A percentile compares a stretch with the other conserved stretches of the same genome.
Evolutionary conservation across 1,140 invertebrate genomes (phyloP).

Genomic region (Sitobion miscanthi): DNA sequence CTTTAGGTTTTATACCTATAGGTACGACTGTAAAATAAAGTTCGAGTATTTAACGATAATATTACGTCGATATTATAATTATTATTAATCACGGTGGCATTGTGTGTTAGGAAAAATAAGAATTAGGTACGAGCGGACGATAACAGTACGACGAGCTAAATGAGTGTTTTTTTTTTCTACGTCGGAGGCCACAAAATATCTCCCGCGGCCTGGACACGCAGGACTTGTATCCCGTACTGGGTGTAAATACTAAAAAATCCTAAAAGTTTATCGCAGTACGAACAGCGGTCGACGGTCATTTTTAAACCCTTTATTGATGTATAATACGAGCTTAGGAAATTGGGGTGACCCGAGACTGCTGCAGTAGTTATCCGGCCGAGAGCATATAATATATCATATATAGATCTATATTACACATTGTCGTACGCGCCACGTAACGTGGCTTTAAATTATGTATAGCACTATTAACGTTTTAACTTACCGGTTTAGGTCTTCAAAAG

Average conservation of each 20-base stretch:
- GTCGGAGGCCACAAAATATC: background rate
- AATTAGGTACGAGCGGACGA: background rate
- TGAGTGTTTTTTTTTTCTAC: background rate
- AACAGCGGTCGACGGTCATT: background rate
- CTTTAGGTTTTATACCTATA: background rate
- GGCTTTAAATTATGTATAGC: background rate
- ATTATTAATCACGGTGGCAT: no score
- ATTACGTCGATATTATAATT: no score
- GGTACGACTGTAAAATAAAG: no score
- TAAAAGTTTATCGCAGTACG: constrained; percentile 5
- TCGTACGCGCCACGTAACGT: background rate
- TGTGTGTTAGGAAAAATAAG: background rate
- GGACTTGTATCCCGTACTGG: background rate
- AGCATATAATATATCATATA: background rate
- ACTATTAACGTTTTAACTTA: background rate
- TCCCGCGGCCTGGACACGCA: background rate
- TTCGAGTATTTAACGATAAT: no score
- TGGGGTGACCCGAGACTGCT: background rate
- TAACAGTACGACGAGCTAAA: background rate
- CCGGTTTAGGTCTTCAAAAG: background rate
- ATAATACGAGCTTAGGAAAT: background rate
- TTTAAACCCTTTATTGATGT: constrained; percentile 2
- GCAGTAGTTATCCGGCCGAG: background rate
- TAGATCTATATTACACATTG: background rate
- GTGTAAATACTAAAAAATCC: constrained; percentile 9